Evolutionary conservation across 2,888 invertebrate genomes (phyloP).

Genomic region (Eucera pruinosa): DNA sequence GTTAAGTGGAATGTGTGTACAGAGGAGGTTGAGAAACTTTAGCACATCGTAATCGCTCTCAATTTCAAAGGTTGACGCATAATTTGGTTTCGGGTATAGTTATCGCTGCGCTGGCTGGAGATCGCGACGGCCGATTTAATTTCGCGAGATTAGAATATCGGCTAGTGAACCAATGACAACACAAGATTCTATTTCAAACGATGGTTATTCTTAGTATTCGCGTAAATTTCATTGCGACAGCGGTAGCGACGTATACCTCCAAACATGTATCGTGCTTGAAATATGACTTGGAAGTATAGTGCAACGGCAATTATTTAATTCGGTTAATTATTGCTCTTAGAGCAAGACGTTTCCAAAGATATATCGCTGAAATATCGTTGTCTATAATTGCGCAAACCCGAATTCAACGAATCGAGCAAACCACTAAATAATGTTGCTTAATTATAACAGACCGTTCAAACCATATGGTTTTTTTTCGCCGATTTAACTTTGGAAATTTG

Average conservation of each 20-base stretch:
- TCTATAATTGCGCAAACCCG: slow-evolving; percentile 48
- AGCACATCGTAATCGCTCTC: not conserved
- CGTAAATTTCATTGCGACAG: slow-evolving; percentile 75
- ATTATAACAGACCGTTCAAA: no score
- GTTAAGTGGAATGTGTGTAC: not conserved
- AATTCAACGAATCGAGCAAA: slow-evolving; percentile 31
- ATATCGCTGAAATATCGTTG: slow-evolving; percentile 60
- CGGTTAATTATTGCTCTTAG: slow-evolving; percentile 65
- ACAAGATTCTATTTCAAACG: slow-evolving; percentile 71
- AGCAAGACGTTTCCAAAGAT: slow-evolving; percentile 60
- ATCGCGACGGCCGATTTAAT: slow-evolving; percentile 38
- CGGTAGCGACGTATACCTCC: slow-evolving; percentile 67
- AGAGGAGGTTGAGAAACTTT: not conserved
- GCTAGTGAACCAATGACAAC: slow-evolving; percentile 70
- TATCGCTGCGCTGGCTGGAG: slow-evolving; percentile 8
- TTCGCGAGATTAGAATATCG: slow-evolving; percentile 59
- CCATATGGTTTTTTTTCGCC: no score
- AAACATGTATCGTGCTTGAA: slow-evolving; percentile 72
- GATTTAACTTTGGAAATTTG: no score
- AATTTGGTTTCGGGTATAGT: slow-evolving; percentile 13
- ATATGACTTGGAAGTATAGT: slow-evolving; percentile 70
- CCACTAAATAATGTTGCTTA: slow-evolving; percentile 36
- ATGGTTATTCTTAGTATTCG: slow-evolving; percentile 69
- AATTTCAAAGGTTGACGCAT: not conserved
- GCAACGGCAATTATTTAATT: slow-evolving; percentile 70